phyloP scores from a whole-genome alignment of 2,113 vertebrate genomes.

The Pituophis catenifer region DNA sequence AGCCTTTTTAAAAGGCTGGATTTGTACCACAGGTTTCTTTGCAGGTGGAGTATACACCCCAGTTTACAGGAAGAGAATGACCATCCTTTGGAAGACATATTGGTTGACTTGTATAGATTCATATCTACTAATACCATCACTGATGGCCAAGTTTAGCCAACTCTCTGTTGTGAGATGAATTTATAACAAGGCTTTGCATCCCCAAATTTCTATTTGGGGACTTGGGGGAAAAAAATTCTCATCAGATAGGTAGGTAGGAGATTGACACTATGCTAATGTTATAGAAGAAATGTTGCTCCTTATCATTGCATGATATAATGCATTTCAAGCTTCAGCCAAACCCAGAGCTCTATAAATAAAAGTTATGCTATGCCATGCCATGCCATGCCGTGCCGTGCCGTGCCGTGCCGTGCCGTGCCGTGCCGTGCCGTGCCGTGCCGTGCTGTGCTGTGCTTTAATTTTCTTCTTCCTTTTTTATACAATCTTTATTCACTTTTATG shows the following conservation, averaged over 20 bases:
- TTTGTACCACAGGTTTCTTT: neutral
- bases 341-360: neutral
- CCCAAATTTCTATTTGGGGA: neutral
- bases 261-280: neutral
- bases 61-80: neutral
- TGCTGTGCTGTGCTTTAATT: neutral
- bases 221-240: neutral
- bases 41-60: neutral
- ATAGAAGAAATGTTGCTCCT: neutral
- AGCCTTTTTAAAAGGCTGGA: neutral
- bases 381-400: neutral
- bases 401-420: neutral
- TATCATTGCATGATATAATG: neutral
- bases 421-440: neutral
- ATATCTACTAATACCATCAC: neutral
- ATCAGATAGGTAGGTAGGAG: neutral
- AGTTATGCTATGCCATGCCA: neutral
- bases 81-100: constrained; percentile 5
- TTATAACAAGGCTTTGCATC: neutral
- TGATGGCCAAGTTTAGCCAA: neutral
- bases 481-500: neutral
- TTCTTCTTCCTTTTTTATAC: neutral
- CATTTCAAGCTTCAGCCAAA: neutral
- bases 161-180: neutral
- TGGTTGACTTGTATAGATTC: neutral